A percentile compares a stretch with the other conserved stretches of the same genome.
Conservation (phyloP, 2,797 vertebrate genomes). For the Mormyrops boulengeri region DNA sequence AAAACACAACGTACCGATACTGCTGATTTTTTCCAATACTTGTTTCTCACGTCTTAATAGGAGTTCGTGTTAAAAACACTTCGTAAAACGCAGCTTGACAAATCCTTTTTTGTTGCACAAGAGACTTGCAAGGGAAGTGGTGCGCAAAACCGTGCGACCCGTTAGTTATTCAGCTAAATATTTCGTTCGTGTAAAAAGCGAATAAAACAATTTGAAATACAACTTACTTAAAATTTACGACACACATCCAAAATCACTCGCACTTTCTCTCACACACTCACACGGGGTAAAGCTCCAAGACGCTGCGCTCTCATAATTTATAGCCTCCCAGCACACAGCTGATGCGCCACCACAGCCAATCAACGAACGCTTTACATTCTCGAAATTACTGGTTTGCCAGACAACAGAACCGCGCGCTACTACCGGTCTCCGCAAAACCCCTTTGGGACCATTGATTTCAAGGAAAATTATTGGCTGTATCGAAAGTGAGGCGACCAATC, state of each 20-base stretch:
- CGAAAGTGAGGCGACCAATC: constrained; percentile 29
- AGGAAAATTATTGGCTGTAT: constrained; percentile 30
- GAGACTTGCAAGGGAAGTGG: not conserved
- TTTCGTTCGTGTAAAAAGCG: not conserved
- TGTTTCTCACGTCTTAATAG: not conserved
- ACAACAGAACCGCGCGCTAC: not conserved
- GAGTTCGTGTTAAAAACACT: not conserved
- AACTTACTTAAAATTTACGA: not conserved
- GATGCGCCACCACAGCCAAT: constrained; percentile 34
- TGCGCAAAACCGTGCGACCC: not conserved
- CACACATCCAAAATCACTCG: not conserved
- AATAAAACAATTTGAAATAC: not conserved
- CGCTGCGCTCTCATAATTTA: constrained; percentile 30
- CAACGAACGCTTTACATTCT: constrained; percentile 21
- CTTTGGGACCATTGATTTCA: not conserved
- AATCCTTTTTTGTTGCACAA: not conserved
- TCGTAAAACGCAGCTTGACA: not conserved
- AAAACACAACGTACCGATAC: not conserved
- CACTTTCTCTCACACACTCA: constrained; percentile 19
- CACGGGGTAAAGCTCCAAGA: not conserved
- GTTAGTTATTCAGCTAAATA: not conserved
- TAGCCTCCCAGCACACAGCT: constrained; percentile 26
- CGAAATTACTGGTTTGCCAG: constrained; percentile 17
- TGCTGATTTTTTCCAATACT: not conserved
- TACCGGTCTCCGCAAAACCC: not conserved